Base-by-base conservation (phyloP, 2,113 vertebrate genomes). In the Clarias macrocephalus region DNA sequence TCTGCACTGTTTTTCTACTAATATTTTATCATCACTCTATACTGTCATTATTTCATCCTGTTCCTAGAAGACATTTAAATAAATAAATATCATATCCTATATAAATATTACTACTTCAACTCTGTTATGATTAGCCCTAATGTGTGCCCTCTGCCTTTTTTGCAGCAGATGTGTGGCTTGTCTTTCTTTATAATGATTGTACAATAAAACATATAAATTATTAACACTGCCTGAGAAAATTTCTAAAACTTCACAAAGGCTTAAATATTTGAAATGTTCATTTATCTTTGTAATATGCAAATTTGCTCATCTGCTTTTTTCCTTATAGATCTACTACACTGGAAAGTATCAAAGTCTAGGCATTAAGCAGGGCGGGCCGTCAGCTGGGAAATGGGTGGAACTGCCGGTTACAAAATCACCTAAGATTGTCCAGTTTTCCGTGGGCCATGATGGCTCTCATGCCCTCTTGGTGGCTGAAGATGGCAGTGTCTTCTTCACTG, bases 271-370 rank as follows among this genome's bases (percentile, higher is more conserved):
- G 25, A 48, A 48, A 25, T 57, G n/a, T 15, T 79, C 12, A 18
- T 79, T 0, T 52, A 56, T n/a, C 23, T 56, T 25, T 52, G 21
- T 80, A 15, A 28, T 59, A 30, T 63, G 60, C 59, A 16, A 1
- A 21, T 80, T 80, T 59, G 77, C 12, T 82, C 5, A 82, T 37
- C 5, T 60, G 73, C 56, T 42, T 23, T 57, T 73, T 10, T 77
- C 60, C 37, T 56, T 86, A 33, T 93, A 99, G 98, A 95, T 99
- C 89, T 99, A 99, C 95, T 99, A 99, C 88, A 99, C 98, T 88
- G 98, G 98, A 82, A 99, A 99, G 91, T 99, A 99, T 90, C 98
- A 99, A 94, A 99, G 98, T 91, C 96, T 99, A 84, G 98, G 98
- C 90, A 99, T 99, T 94, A 99, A 99, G 92, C 98, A 99, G 93